Evolutionary conservation across 2,888 invertebrate genomes (phyloP).

Genomic region (Caenorhabditis panamensis): DNA sequence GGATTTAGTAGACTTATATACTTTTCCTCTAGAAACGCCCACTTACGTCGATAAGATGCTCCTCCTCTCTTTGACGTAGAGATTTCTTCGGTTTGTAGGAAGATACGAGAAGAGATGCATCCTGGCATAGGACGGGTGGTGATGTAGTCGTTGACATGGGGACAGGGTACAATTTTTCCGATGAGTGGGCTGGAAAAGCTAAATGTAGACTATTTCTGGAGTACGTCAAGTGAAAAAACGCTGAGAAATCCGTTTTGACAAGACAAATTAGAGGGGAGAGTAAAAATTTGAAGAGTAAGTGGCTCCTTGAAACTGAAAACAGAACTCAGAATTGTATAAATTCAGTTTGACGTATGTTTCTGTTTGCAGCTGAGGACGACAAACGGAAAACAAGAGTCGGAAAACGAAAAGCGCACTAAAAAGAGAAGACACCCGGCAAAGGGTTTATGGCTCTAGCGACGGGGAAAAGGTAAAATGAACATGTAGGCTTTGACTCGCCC

Average conservation of each 20-base stretch:
- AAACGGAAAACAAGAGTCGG: too few species aligned
- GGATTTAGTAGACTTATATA: too few species aligned
- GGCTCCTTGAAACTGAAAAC: too few species aligned
- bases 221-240: neutral
- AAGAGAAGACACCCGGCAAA: neutral
- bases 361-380: too few species aligned
- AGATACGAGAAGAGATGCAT: neutral
- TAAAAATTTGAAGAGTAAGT: too few species aligned
- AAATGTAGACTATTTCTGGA: too few species aligned
- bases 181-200: neutral
- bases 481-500: too few species aligned
- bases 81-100: neutral
- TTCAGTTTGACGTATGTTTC: constrained; percentile 1
- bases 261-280: too few species aligned
- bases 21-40: too few species aligned
- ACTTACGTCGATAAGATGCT: neutral
- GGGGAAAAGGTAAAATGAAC: too few species aligned
- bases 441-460: too few species aligned
- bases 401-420: constrained; percentile 6
- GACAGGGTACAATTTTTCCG: neutral
- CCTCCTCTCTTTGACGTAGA: neutral
- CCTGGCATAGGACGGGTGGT: neutral
- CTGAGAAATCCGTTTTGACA: too few species aligned
- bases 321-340: neutral
- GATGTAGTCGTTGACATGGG: neutral